A percentile compares a stretch with the other conserved stretches of the same genome.
Conservation (phyloP, 2,113 vertebrate genomes). For the Eubucco bourcierii region DNA sequence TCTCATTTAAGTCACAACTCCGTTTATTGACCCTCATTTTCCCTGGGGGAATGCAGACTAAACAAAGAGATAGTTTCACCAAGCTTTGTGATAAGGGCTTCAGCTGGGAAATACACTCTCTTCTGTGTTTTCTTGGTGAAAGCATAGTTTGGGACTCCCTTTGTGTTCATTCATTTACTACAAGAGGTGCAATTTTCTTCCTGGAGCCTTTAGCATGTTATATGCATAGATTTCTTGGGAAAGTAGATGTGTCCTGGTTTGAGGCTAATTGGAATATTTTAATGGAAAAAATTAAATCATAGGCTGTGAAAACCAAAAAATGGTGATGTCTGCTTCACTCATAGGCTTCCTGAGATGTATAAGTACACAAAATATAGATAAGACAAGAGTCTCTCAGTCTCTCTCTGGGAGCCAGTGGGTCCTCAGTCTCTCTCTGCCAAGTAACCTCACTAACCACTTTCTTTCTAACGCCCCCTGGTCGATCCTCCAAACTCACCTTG, state of each 20-base stretch:
- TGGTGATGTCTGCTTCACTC: no score
- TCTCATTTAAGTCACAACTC: neutral
- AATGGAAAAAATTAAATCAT: no score
- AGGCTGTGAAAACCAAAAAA: no score
- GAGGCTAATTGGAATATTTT: no score
- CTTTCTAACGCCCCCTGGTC: no score
- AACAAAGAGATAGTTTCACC: neutral
- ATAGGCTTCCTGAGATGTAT: no score
- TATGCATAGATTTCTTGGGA: neutral
- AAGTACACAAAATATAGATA: no score
- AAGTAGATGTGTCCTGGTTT: neutral
- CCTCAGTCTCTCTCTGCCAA: no score
- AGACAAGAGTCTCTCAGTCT: no score
- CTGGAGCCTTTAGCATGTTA: neutral
- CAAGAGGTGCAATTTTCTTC: neutral
- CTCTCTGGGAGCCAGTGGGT: no score
- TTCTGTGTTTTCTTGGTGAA: neutral
- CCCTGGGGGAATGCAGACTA: neutral
- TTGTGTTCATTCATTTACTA: neutral
- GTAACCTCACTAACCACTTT: no score
- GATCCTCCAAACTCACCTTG: no score
- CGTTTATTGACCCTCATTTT: neutral
- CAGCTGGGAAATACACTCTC: neutral
- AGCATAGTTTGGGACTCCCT: neutral
- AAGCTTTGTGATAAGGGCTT: slow-evolving; percentile 5